Percentiles rank a stretch among this genome's conserved stretches.
These are phyloP conservation scores for Akabosia matsudoensis DNA, from an alignment of 1,140 invertebrate genomes.

Conservation along the genomic window DNA sequence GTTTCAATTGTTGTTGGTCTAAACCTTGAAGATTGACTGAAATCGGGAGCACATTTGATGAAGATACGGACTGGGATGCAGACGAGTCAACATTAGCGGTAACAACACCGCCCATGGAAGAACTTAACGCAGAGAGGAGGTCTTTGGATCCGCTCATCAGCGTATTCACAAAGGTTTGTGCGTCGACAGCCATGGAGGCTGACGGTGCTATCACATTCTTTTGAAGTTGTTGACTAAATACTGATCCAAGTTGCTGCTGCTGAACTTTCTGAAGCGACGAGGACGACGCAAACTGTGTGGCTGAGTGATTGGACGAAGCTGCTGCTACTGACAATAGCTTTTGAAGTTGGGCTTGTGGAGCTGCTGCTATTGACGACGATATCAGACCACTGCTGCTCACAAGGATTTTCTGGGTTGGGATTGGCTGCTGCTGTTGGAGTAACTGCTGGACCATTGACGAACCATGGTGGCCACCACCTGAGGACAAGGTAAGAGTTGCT, in stretches of 20 bases:
- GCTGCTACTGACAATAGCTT: not conserved
- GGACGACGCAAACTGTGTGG: not conserved
- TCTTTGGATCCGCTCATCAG: not conserved
- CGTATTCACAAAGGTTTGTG: not conserved
- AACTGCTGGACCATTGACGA: not conserved
- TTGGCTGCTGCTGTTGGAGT: not conserved
- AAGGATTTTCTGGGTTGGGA: not conserved
- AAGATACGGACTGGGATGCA: not conserved
- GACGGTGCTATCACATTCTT: not conserved
- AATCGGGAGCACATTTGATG: too few species aligned
- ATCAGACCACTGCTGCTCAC: not conserved
- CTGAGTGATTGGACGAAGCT: not conserved
- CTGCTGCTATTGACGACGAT: not conserved
- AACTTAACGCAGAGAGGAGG: not conserved
- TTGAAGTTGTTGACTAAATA: not conserved
- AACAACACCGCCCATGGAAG: not conserved
- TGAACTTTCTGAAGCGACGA: too few species aligned
- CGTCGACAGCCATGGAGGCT: not conserved
- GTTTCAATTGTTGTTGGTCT: conserved; percentile 9
- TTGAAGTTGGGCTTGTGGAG: not conserved
- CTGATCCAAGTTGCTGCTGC: not conserved
- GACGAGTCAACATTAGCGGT: not conserved
- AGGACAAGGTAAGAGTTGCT: not conserved
- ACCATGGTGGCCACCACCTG: not conserved
- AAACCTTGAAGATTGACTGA: too few species aligned